Evolutionary conservation across 2,888 invertebrate species (phyloP), one percentile per base, ranked within the genome.

Genomic region (Argyresthia goedartella): DNA sequence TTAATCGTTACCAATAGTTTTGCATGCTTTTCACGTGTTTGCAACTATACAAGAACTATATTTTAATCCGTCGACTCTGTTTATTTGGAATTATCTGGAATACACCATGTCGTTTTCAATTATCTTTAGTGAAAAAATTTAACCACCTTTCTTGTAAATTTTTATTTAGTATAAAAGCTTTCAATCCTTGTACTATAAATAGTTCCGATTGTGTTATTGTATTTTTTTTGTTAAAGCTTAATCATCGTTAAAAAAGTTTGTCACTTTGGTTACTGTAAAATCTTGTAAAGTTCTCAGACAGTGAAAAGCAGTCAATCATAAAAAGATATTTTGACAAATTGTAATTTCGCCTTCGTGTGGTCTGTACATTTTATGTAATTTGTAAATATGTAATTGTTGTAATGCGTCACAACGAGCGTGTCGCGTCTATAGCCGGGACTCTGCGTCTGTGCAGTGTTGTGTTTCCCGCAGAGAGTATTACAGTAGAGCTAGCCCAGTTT

Each of bases 301-400:
- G 54, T 49, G 53, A 61, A 56, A 59, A 59, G 54, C 52, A 57
- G 14, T 35, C 13, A 35, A n/a, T 15, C 6, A 4, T 2, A 4
- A 25, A 25, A n/a, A n/a, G 61, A 57, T 61, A 69, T 71, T 73
- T 70, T 71, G 66, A 70, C 69, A 65, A 25, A 65, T 73, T 71
- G 64, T 67, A 73, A 71, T 73, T 71, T 69, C 69, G 68, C 75
- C 76, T 79, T 78, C 70, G 64, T 69, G 64, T 71, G 73, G 67
- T 75, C 67, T 71, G 76, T 80, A 72, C 62, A 72, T 79, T 76
- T 51, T 46, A 45, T 50, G 36, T 48, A 49, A 39, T 13, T 34
- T 84, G 80, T 85, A 81, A 79, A 81, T 81, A 82, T 75, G 72
- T 79, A 74, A 73, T 75, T 76, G 77, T 70, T 70, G 70, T 75